These are phyloP conservation scores for Rallus crepitans DNA, from an alignment of 2,797 vertebrate genomes.

Conservation along the genomic window DNA sequence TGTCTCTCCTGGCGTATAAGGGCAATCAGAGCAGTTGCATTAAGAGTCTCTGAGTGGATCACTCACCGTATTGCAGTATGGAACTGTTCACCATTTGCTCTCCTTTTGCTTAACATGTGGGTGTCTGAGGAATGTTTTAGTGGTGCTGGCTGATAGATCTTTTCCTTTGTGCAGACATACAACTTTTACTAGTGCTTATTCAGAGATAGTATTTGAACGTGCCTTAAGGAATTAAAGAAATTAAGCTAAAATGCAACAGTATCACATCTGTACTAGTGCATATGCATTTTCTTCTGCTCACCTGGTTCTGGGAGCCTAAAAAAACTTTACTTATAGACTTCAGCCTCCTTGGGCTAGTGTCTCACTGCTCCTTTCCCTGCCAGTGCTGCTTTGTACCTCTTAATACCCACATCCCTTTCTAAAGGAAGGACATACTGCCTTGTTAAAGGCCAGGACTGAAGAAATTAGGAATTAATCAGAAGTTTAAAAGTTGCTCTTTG, in stretches of 20 bases:
- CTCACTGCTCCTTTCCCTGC: background rate
- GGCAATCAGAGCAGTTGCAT: constrained; percentile 20
- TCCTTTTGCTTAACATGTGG: background rate
- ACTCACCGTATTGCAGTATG: background rate
- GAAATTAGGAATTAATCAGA: background rate
- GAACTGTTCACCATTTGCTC: background rate
- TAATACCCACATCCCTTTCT: background rate
- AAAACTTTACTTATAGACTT: background rate
- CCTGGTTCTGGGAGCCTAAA: background rate
- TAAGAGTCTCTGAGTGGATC: constrained; percentile 16
- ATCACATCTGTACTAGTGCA: background rate
- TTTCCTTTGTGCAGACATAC: background rate
- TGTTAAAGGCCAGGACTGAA: background rate
- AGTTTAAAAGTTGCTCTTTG: background rate
- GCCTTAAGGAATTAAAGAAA: background rate
- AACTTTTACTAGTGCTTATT: background rate
- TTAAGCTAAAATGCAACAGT: background rate
- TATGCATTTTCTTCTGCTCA: background rate
- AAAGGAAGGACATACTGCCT: background rate
- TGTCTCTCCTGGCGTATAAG: background rate
- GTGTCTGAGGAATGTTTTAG: background rate
- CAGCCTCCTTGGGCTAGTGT: background rate
- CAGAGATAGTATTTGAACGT: background rate
- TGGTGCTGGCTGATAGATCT: background rate
- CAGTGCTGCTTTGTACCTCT: background rate